Percentiles rank a stretch among this genome's conserved stretches.
Conservation (phyloP, 2,888 invertebrate genomes). For the Halictus quadricinctus region DNA sequence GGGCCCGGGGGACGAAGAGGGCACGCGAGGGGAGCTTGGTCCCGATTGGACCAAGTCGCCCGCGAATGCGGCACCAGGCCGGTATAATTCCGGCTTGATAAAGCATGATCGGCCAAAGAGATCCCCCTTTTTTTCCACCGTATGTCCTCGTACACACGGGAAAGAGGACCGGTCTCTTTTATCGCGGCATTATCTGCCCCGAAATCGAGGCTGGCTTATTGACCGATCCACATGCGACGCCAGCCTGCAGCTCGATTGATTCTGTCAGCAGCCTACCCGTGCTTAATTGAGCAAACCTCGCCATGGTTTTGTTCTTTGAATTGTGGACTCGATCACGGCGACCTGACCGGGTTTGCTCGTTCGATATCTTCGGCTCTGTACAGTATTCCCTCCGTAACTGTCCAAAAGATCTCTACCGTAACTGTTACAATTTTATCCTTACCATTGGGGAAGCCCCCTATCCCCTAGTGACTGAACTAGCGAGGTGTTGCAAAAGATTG, state of each 20-base stretch:
- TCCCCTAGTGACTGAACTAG: too few relatives aligned
- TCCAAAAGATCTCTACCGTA: not conserved
- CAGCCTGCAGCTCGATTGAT: not conserved
- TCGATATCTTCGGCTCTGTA: not conserved
- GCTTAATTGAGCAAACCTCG: slow-evolving; percentile 1
- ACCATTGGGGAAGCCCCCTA: not conserved
- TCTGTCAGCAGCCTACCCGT: not conserved
- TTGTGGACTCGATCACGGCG: not conserved
- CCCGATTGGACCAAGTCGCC: slow-evolving; percentile 72
- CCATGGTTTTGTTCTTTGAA: not conserved
- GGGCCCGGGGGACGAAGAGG: slow-evolving; percentile 20
- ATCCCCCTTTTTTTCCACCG: slow-evolving; percentile 46
- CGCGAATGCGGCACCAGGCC: slow-evolving; percentile 70
- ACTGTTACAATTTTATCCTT: not conserved
- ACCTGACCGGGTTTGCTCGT: not conserved
- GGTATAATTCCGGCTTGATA: slow-evolving; percentile 75
- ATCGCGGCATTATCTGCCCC: slow-evolving; percentile 63
- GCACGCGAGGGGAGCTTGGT: slow-evolving; percentile 26
- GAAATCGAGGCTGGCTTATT: slow-evolving; percentile 70
- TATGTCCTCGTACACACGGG: slow-evolving; percentile 19
- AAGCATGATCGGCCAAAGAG: slow-evolving; percentile 72
- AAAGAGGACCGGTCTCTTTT: slow-evolving; percentile 47
- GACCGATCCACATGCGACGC: slow-evolving; percentile 59
- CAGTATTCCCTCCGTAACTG: not conserved
- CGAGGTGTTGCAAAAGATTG: too few relatives aligned